These are phyloP conservation scores for Deilephila elpenor DNA, from an alignment of 2,888 invertebrate genomes.

Conservation along the genomic window DNA sequence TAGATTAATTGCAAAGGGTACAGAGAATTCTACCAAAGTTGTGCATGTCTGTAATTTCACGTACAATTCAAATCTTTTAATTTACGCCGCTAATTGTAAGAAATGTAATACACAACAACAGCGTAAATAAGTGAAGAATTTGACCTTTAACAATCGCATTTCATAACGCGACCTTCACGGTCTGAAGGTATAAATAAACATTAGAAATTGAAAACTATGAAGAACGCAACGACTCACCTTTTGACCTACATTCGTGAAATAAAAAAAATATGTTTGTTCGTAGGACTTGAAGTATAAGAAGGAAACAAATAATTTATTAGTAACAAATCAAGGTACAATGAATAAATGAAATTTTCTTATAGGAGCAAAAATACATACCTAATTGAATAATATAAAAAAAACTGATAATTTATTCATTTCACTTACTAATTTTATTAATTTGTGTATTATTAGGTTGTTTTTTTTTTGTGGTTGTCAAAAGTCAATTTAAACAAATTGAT, in stretches of 20 bases:
- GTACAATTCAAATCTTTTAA: neutral
- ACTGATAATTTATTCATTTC: no score
- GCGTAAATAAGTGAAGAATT: constrained; percentile 11
- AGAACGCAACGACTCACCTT: neutral
- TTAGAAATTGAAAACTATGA: constrained; percentile 13
- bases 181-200: constrained; percentile 17
- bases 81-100: neutral
- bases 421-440: no score
- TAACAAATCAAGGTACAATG: no score
- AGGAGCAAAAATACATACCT: no score
- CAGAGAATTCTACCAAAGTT: neutral
- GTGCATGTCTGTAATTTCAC: neutral
- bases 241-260: constrained; percentile 5
- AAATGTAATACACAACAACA: neutral
- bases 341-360: no score
- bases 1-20: no score
- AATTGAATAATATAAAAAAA: no score
- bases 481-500: no score
- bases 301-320: no score
- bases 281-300: no score
- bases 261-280: neutral
- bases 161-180: constrained; percentile 5
- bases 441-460: no score
- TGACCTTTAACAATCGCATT: constrained; percentile 17
- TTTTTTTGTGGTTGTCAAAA: no score